These are phyloP conservation scores for Nanger granti DNA, from an alignment of 2,113 vertebrate species.

Conservation along the genomic window DNA sequence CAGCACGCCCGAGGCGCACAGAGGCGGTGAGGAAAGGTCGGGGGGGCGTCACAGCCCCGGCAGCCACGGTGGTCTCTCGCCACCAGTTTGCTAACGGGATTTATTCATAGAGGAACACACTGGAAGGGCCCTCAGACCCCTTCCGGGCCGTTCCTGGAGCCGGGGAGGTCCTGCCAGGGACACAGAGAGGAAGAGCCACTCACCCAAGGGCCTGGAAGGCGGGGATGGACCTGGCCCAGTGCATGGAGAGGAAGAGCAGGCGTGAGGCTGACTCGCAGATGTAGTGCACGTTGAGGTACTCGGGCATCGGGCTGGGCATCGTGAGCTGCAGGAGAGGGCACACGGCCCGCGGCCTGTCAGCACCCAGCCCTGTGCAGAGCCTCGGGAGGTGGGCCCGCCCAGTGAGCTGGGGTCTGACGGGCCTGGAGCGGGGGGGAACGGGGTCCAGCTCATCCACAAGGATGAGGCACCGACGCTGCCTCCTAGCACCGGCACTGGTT, in stretches of 20 bases:
- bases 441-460: neutral
- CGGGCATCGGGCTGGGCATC: constrained; percentile 98
- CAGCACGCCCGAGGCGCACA: neutral
- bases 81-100: too few species aligned
- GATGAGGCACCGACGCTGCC: neutral
- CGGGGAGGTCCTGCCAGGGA: neutral
- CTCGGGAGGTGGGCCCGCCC: neutral
- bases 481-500: neutral
- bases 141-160: neutral
- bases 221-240: constrained; percentile 98
- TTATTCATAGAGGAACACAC: neutral
- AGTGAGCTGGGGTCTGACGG: neutral
- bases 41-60: neutral
- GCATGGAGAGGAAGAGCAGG: constrained; percentile 98
- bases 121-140: neutral
- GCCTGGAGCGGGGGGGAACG: too few species aligned
- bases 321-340: constrained; percentile 84
- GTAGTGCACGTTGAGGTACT: constrained; percentile 98
- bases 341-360: neutral
- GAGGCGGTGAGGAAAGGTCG: neutral
- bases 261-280: constrained; percentile 99
- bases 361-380: rapidly evolving
- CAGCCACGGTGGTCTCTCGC: neutral
- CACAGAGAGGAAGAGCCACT: constrained; percentile 58
- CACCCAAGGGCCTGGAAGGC: constrained; percentile 98